A percentile compares a stretch with the other conserved stretches of the same genome.
Evolutionary conservation across 2,888 invertebrate species (phyloP).

Genomic region (Stegophylla sp.): DNA sequence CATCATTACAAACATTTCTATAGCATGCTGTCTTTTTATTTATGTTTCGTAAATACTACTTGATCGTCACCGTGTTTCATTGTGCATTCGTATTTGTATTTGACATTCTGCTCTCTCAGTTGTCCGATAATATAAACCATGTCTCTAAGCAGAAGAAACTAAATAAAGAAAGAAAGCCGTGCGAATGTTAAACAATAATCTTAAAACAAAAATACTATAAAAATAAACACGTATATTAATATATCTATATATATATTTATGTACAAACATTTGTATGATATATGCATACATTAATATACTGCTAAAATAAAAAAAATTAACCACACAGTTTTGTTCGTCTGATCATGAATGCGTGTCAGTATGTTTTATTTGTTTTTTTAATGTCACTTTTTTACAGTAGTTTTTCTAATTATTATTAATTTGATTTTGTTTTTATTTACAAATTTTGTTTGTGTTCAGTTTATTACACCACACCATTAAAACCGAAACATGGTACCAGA

Average conservation of each 20-base stretch:
- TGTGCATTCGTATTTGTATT: slow-evolving; percentile 58
- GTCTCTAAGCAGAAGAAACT: slow-evolving; percentile 35
- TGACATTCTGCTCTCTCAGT: slow-evolving; percentile 46
- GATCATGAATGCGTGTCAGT: slow-evolving; percentile 44
- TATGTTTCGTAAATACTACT: slow-evolving; percentile 57
- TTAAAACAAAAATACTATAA: slow-evolving; percentile 23
- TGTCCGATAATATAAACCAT: slow-evolving; percentile 38
- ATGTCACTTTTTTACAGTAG: slow-evolving; percentile 19
- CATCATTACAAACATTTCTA: slow-evolving; percentile 56
- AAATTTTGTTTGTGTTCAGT: slow-evolving; percentile 45
- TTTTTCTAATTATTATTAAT: slow-evolving; percentile 15
- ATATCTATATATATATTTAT: background rate
- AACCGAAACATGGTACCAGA: slow-evolving; percentile 48
- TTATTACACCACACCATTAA: slow-evolving; percentile 16
- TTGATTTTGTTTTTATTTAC: slow-evolving; percentile 32
- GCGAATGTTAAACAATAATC: slow-evolving; percentile 40
- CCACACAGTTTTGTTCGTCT: slow-evolving; percentile 47
- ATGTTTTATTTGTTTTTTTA: slow-evolving; percentile 35
- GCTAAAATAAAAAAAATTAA: slow-evolving; percentile 19
- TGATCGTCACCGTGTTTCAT: slow-evolving; percentile 56
- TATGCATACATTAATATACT: background rate
- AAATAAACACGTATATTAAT: slow-evolving; percentile 34
- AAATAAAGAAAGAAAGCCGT: slow-evolving; percentile 52
- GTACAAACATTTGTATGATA: background rate
- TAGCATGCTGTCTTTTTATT: slow-evolving; percentile 57